Base-by-base conservation (phyloP, 2,797 vertebrate species). In the Gallinago stenura region DNA sequence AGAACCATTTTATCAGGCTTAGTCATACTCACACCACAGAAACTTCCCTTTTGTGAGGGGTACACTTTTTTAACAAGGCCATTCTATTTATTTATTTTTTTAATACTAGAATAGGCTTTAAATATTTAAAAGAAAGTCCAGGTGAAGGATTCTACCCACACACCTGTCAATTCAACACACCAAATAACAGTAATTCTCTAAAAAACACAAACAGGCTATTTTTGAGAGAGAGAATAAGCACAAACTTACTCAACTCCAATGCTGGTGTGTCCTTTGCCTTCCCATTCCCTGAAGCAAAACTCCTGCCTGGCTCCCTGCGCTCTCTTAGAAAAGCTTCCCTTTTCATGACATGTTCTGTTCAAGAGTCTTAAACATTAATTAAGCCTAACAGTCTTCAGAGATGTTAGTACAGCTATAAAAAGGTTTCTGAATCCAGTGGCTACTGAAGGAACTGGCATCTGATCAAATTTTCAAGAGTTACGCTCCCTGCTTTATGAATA, bases 401-500 rank as follows among this genome's bases (percentile, higher is more conserved):
- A 94, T 19, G 71, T 51, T 35, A 92, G 83, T 66, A 83, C 41
- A 65, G 83, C 95, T 96, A 95, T 95, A 95, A 96, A 95, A 96
- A 96, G 91, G 57, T 54, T 94, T 84, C 78, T 57, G 95, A 70
- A 87, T 76, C 1, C 6, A 95, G 86, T 39, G 80, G 93, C 91
- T 90, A 91, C 93, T 41, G 83, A 96, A 92, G 94, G 91, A 97
- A 93, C 94, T 95, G 95, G 95, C 93, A 93, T 69, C 93, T 95
- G 95, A 97, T 97, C 88, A 97, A 97, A 95, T 90, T 97, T 96
- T 93, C 83, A 97, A 39, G 81, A 94, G 88, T 93, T 93, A 60
- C 7, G 24, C 83, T 93, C 88, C 85, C 78, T 75, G 68, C 86
- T 90, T 95, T 90, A 97, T 96, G 88, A 95, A 97, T 94, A 95